Conservation (phyloP, 2,113 vertebrate genomes). For the Sakesphorus luctuosus region DNA sequence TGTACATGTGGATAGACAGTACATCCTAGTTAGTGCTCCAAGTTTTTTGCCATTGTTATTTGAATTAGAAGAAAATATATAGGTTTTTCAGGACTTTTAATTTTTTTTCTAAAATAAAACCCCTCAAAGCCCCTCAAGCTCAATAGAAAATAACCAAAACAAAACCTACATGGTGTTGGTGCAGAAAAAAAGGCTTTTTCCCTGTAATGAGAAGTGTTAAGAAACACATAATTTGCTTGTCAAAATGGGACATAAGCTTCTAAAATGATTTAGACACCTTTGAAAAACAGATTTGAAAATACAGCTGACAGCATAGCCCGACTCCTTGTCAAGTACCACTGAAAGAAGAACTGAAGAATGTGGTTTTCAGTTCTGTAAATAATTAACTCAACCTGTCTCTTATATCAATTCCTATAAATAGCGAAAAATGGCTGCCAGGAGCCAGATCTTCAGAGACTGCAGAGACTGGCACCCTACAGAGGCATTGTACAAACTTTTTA, state of each 20-base stretch:
- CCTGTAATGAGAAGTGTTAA: background rate
- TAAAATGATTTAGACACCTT: background rate
- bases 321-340: background rate
- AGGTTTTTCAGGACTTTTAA: background rate
- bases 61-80: background rate
- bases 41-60: background rate
- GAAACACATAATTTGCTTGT: background rate
- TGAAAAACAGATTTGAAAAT: background rate
- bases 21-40: background rate
- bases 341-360: background rate
- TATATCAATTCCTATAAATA: background rate
- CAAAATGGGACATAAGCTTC: background rate
- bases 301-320: background rate
- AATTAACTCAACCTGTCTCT: background rate
- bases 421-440: background rate
- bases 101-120: background rate
- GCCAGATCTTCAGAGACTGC: background rate
- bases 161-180: background rate
- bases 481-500: accelerated
- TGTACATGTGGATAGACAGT: background rate
- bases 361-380: slow-evolving; percentile 18
- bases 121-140: too few species aligned
- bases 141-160: background rate
- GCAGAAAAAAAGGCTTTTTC: accelerated
- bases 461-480: background rate